Evolutionary conservation across 2,113 vertebrate genomes (phyloP).

Genomic region (Orientallactaga bullata): DNA sequence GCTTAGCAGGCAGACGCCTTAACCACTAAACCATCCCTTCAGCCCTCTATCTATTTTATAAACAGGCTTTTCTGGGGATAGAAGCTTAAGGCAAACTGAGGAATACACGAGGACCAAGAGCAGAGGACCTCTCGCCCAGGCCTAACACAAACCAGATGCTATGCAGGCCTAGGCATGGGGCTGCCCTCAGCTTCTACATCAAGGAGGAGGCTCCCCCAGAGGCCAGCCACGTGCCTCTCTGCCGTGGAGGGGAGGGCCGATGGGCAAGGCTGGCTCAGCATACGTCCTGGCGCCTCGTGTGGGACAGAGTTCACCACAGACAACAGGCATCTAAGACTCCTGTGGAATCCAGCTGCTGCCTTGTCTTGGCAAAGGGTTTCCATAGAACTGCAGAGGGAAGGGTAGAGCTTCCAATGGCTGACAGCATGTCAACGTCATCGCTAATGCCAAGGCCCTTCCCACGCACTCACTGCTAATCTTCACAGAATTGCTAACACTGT

Average conservation of each 20-base stretch:
- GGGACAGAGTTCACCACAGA: neutral
- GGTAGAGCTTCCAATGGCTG: neutral
- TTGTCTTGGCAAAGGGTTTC: neutral
- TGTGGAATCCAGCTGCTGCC: neutral
- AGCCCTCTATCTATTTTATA: slow-evolving; percentile 74
- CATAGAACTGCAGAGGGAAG: neutral
- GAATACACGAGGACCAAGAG: slow-evolving; percentile 38
- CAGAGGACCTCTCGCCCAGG: neutral
- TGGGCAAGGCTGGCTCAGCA: neutral
- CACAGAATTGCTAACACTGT: no score
- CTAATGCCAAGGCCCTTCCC: neutral
- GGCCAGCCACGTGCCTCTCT: neutral
- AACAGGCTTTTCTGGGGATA: slow-evolving; percentile 76
- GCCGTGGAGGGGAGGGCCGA: neutral
- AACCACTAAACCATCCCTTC: no score
- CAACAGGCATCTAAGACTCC: rapidly evolving
- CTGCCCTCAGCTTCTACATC: neutral
- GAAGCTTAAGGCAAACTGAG: slow-evolving; percentile 46
- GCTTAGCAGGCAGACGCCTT: no score
- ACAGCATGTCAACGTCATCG: neutral
- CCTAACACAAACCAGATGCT: no score
- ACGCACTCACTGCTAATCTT: neutral
- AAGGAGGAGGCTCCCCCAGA: neutral
- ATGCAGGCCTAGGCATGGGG: neutral
- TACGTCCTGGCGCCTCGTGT: neutral